phyloP scores from a whole-genome alignment of 1,140 invertebrate species.

The Drosophila burlai region DNA sequence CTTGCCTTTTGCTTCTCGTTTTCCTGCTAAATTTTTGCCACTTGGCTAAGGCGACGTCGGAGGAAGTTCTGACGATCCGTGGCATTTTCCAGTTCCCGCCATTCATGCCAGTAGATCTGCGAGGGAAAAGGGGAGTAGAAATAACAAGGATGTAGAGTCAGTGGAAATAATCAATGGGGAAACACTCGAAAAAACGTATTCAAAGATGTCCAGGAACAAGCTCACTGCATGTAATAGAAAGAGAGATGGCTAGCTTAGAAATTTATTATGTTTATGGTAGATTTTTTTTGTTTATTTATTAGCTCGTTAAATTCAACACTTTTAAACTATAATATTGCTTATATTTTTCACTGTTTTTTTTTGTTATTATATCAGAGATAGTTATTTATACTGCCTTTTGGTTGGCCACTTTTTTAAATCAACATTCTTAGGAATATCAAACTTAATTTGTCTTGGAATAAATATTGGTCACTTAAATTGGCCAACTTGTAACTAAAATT shows the following conservation, averaged over 20 bases:
- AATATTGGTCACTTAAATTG: not conserved
- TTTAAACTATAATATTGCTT: not conserved
- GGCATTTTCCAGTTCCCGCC: slow-evolving; percentile 69
- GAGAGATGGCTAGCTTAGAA: slow-evolving; percentile 7
- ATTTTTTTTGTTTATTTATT: slow-evolving; percentile 3
- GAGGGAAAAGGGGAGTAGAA: not conserved
- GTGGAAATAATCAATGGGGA: not conserved
- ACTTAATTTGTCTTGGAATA: not conserved
- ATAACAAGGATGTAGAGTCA: not conserved
- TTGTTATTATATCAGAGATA: not conserved
- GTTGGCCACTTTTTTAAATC: not conserved
- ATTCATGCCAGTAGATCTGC: slow-evolving; percentile 86
- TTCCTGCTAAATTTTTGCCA: slow-evolving; percentile 49
- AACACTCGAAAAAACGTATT: not conserved
- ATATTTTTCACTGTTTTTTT: not conserved
- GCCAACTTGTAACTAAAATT: not conserved
- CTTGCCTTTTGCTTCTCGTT: too few species aligned
- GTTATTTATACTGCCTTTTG: not conserved
- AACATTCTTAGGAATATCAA: not conserved
- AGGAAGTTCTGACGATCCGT: slow-evolving; percentile 72
- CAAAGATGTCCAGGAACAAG: not conserved
- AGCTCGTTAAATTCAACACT: too few species aligned
- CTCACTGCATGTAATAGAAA: slow-evolving; percentile 4
- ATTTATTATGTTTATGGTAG: not conserved
- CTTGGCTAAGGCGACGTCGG: slow-evolving; percentile 65